phyloP scores from a whole-genome alignment of 2,113 vertebrate species.

The Panthera tigris region DNA sequence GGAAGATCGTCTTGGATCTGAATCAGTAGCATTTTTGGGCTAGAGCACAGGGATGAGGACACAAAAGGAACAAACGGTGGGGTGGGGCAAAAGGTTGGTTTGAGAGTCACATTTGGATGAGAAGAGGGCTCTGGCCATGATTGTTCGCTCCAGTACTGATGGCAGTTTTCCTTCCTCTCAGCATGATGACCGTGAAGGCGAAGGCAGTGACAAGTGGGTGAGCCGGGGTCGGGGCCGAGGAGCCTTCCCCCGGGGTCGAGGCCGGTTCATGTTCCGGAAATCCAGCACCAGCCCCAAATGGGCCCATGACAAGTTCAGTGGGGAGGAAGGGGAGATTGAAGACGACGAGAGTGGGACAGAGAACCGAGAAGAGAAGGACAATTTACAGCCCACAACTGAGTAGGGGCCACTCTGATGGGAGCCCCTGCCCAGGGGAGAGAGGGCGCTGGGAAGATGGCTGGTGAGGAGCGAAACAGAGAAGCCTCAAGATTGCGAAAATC shows the following conservation, averaged over 20 bases:
- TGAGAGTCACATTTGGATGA: not conserved
- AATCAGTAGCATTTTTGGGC: not conserved
- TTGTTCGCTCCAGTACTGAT: not conserved
- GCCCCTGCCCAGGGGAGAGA: conserved; percentile 70
- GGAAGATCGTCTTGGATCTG: not conserved
- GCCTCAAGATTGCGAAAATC: conserved; percentile 53
- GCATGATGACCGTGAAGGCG: conserved; percentile 94
- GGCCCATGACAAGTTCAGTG: conserved; percentile 94
- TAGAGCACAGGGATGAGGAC: not conserved
- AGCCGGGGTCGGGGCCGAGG: conserved; percentile 89
- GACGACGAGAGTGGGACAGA: conserved; percentile 89
- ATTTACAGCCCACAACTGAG: conserved; percentile 81
- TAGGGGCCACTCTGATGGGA: conserved; percentile 67
- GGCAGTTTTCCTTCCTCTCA: conserved; percentile 73
- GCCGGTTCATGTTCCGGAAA: conserved; percentile 95
- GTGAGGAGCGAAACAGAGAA: conserved; percentile 68
- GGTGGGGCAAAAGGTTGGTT: not conserved
- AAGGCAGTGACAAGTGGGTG: conserved; percentile 90
- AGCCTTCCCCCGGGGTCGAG: conserved; percentile 87
- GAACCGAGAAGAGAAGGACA: conserved; percentile 88
- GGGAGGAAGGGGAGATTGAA: conserved; percentile 89
- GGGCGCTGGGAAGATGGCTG: conserved; percentile 71
- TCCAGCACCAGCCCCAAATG: conserved; percentile 92
- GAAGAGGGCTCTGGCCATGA: not conserved
- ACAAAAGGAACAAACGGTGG: not conserved